phyloP scores from a whole-genome alignment of 2,888 invertebrate genomes.

The Tachina grossa region DNA sequence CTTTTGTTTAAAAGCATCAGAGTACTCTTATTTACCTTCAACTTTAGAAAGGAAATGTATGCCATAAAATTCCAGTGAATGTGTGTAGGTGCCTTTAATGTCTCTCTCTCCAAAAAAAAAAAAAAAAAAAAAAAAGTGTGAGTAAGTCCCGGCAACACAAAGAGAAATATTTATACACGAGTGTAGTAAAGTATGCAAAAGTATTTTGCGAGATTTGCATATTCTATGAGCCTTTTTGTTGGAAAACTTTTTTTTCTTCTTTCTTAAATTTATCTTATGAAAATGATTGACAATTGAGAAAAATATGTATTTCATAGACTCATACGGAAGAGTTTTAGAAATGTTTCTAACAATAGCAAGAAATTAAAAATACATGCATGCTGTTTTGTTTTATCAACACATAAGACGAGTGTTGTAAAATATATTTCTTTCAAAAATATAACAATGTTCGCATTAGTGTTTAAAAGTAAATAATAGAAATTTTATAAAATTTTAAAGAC shows the following conservation, averaged over 20 bases:
- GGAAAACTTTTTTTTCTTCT: background rate
- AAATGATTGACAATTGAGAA: slow-evolving; percentile 3
- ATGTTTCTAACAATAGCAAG: background rate
- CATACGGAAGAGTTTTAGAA: background rate
- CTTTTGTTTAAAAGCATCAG: slow-evolving; percentile 8
- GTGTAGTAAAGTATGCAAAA: slow-evolving; percentile 31
- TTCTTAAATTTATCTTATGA: slow-evolving; percentile 12
- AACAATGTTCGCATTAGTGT: background rate
- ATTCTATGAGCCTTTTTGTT: slow-evolving; percentile 49
- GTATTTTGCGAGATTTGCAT: slow-evolving; percentile 62
- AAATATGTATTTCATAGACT: background rate
- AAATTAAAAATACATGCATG: background rate
- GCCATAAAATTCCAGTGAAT: slow-evolving; percentile 36
- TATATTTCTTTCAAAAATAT: background rate
- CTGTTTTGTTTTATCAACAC: slow-evolving; percentile 1
- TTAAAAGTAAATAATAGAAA: background rate
- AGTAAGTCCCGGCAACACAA: background rate
- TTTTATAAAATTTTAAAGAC: too few species aligned
- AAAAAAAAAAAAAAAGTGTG: too few species aligned
- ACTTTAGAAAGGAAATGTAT: slow-evolving; percentile 14
- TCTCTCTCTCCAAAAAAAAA: background rate
- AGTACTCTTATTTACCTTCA: slow-evolving; percentile 7
- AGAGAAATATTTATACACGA: background rate
- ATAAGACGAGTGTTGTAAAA: background rate
- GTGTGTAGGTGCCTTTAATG: slow-evolving; percentile 20